Evolutionary conservation across 2,888 invertebrate genomes (phyloP).

Genomic region (Dryocosmus kuriphilus): DNA sequence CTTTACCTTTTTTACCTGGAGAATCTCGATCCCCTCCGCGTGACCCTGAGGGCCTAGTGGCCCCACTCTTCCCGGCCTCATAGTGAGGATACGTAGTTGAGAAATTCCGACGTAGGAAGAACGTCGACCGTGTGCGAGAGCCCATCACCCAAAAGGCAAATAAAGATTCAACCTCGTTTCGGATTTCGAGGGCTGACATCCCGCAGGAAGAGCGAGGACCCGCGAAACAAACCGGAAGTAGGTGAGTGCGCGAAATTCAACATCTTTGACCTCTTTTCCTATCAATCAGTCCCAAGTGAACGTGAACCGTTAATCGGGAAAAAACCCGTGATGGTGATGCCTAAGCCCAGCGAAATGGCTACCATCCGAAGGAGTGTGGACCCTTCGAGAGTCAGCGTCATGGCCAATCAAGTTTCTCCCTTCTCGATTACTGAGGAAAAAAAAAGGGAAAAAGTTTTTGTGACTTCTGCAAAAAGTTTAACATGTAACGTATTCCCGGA

Average conservation of each 20-base stretch:
- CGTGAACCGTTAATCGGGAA: slow-evolving; percentile 32
- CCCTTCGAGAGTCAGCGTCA: neutral
- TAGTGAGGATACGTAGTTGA: slow-evolving; percentile 23
- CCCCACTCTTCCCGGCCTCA: slow-evolving; percentile 13
- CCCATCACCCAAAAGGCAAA: neutral
- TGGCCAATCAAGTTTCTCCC: slow-evolving; percentile 28
- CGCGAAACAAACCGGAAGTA: slow-evolving; percentile 19
- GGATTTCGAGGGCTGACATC: neutral
- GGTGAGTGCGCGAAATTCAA: slow-evolving; percentile 31
- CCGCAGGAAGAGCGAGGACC: slow-evolving; percentile 1
- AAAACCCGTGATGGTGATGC: slow-evolving; percentile 10
- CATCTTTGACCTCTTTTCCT: neutral
- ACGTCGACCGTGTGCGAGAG: slow-evolving; percentile 1
- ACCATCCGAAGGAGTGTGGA: slow-evolving; percentile 27
- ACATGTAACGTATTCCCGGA: neutral
- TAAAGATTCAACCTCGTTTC: slow-evolving; percentile 7
- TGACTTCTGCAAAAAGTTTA: slow-evolving; percentile 17
- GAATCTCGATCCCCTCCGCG: slow-evolving; percentile 27
- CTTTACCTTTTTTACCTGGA: slow-evolving; percentile 20
- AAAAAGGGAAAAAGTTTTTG: slow-evolving; percentile 7
- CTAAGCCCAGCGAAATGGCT: slow-evolving; percentile 28
- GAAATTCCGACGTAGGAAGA: slow-evolving; percentile 30
- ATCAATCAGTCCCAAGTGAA: slow-evolving; percentile 17
- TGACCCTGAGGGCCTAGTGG: slow-evolving; percentile 3
- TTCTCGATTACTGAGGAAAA: neutral